These are phyloP conservation scores for Otolemur crassicaudatus DNA, from an alignment of 2,797 vertebrate species.

Conservation along the genomic window DNA sequence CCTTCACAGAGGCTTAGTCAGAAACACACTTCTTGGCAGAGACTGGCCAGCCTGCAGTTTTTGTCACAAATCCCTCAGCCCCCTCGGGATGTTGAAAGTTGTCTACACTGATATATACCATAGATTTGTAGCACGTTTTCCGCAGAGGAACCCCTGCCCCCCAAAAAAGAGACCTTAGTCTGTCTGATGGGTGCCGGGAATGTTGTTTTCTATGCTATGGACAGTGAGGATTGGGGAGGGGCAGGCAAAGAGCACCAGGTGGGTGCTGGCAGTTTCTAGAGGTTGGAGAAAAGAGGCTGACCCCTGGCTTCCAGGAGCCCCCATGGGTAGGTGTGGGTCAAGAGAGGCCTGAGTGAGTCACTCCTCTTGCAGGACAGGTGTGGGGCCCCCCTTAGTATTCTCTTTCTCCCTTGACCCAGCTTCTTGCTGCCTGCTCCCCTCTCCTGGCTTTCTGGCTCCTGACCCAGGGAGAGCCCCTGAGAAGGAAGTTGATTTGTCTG, in stretches of 20 bases:
- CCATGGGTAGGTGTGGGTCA: accelerated
- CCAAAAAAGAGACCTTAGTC: neutral
- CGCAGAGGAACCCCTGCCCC: neutral
- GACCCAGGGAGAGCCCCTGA: neutral
- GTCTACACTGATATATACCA: neutral
- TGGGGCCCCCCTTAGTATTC: too few species aligned
- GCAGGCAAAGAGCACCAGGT: neutral
- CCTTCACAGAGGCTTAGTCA: neutral
- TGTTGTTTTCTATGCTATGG: neutral
- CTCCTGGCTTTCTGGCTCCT: neutral
- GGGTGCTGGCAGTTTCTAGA: neutral
- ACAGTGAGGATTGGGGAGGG: neutral
- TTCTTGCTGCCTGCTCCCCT: neutral
- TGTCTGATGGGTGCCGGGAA: neutral
- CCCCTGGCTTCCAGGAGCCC: neutral
- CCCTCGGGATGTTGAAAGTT: neutral
- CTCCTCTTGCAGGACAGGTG: neutral
- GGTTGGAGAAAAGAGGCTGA: neutral
- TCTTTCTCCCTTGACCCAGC: neutral
- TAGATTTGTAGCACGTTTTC: neutral
- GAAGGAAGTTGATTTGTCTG: slow-evolving; percentile 27
- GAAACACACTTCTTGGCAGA: neutral
- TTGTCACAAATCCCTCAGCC: neutral
- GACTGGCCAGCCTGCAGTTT: neutral
- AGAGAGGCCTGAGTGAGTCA: neutral